Base-by-base conservation (phyloP, 2,888 invertebrate species). In the Trissolcus brochymenae region DNA sequence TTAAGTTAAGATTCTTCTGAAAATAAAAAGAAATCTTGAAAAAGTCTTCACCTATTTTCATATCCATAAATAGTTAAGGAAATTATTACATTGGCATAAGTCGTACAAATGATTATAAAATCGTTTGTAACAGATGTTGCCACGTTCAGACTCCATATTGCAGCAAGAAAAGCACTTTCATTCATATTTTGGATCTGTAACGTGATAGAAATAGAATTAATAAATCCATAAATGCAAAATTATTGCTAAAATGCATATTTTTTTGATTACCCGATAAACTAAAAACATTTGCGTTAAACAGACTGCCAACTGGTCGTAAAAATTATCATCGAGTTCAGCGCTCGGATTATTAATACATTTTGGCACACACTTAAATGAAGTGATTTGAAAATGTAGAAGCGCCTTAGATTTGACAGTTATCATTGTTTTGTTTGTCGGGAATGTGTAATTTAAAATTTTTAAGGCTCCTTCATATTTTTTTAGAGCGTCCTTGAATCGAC, bases 131-230 rank as follows among this genome's bases (percentile, higher is more conserved):
- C 90, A 54, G 89, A 85, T 13, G 92, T 80, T 0, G 92, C 91
- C 72, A 90, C 90, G 61, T 90, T 90, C 51, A 93, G 84, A 19
- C 91, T 89, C 91, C 92, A 92, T 67, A 91, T 89, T 0, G 93
- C 92, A 2, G 92, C 92, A 61, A 93, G 83, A 56, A 89, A 89
- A 0, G 92, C 92, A 57, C 91, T 90, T 11, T 87, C 81, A 82
- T 87, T 87, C 85, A 88, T 86, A 4, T 85, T 81, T 78, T 86
- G 87, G 0, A 71, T 67, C 87, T 88, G 21, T 11, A 72, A 13
- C 1, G n/a, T 11, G 16, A 46, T 11, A 14, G n/a, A 43, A 2
- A 43, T 13, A 41, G 1, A 13, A 46, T 11, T 6, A n/a, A 16
- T 19, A 19, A 19, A 2, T 19, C 19, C 1, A 19, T 19, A 2